A percentile compares a stretch with the other conserved stretches of the same genome.
Evolutionary conservation across 2,113 vertebrate genomes (phyloP).

Genomic region (Paramormyrops kingsleyae): DNA sequence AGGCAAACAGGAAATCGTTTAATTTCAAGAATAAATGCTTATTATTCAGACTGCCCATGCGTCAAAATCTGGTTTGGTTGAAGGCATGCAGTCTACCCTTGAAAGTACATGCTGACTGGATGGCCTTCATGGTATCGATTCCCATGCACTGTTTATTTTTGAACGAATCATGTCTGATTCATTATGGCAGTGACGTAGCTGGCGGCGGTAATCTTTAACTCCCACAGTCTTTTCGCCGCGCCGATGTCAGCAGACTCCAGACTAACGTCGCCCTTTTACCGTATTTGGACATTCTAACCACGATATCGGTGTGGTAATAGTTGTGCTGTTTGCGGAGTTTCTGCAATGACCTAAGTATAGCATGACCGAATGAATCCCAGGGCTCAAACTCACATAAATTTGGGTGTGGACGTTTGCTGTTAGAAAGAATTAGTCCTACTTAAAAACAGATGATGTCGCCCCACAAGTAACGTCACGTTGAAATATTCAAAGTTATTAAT

Average conservation of each 20-base stretch:
- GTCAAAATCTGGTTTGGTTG: background rate
- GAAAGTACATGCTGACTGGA: background rate
- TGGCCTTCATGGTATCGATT: background rate
- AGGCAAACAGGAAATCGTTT: background rate
- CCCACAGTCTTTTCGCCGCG: background rate
- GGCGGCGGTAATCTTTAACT: background rate
- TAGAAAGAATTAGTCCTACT: background rate
- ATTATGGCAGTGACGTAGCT: background rate
- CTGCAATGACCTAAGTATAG: background rate
- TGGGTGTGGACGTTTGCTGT: background rate
- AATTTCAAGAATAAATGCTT: background rate
- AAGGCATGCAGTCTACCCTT: background rate
- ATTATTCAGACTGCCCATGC: background rate
- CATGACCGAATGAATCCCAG: background rate
- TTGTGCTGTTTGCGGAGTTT: background rate
- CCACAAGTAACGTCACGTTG: background rate
- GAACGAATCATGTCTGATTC: background rate
- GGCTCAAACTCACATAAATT: background rate
- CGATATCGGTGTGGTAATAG: background rate
- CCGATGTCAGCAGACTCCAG: background rate
- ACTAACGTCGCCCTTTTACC: conserved; percentile 3
- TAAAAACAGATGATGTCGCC: background rate
- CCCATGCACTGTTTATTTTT: background rate
- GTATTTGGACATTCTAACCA: conserved; percentile 12
- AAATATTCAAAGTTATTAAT: background rate